A percentile compares a stretch with the other conserved stretches of the same genome.
These are phyloP conservation scores for Congeria kusceri DNA, from an alignment of 2,888 invertebrate genomes.

Conservation along the genomic window DNA sequence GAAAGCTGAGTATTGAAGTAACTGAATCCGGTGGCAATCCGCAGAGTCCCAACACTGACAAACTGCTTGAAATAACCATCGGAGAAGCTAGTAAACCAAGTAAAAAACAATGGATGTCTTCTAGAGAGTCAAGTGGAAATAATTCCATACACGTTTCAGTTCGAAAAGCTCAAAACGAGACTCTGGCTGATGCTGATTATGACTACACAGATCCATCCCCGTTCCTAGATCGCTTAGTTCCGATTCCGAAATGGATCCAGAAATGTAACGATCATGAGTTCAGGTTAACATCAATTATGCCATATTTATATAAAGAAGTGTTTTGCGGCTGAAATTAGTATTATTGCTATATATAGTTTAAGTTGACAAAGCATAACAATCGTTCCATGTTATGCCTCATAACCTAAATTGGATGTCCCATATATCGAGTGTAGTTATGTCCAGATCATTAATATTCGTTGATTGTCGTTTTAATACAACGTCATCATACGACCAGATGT, in stretches of 20 bases:
- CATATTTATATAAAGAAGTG: too few species aligned
- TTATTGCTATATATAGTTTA: too few species aligned
- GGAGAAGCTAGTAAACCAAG: neutral
- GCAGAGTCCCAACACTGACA: neutral
- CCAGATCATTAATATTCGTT: too few species aligned
- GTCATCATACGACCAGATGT: too few species aligned
- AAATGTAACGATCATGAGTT: conserved; percentile 70
- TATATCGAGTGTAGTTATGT: too few species aligned
- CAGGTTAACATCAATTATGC: conserved; percentile 39
- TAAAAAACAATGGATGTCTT: conserved; percentile 17
- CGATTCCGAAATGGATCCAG: conserved; percentile 67
- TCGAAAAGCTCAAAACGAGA: conserved; percentile 29
- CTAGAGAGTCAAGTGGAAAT: conserved; percentile 24
- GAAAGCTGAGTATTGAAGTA: neutral
- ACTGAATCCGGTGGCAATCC: neutral
- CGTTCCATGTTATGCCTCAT: too few species aligned
- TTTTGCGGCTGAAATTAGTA: too few species aligned
- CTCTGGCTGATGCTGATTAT: conserved; percentile 49
- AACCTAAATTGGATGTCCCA: too few species aligned
- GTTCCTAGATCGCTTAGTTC: conserved; percentile 65
- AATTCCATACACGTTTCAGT: conserved; percentile 69
- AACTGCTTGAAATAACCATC: conserved; percentile 4
- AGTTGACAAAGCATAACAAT: too few species aligned
- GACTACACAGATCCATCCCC: conserved; percentile 70
- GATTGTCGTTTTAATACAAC: too few species aligned